Evolutionary conservation across 2,888 invertebrate species (phyloP).

Genomic region (Philaethria dido): DNA sequence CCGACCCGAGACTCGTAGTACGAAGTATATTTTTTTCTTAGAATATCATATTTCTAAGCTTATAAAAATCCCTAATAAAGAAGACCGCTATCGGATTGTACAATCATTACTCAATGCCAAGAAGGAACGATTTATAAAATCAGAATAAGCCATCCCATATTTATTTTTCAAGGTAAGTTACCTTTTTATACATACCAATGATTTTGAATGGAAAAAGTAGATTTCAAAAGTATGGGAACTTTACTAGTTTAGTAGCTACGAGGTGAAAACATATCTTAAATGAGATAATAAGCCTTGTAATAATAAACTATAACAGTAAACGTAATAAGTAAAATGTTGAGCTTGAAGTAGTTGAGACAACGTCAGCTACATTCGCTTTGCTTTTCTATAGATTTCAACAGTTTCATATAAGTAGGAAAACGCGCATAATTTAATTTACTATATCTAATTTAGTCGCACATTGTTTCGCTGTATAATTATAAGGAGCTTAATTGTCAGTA

Average conservation of each 20-base stretch:
- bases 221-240: not conserved
- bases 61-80: constrained; percentile 25
- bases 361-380: not conserved
- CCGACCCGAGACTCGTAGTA: not conserved
- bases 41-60: constrained; percentile 20
- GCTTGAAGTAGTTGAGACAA: constrained; percentile 7
- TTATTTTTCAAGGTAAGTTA: constrained; percentile 24
- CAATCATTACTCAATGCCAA: constrained; percentile 35
- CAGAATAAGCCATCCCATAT: constrained; percentile 22
- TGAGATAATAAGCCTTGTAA: too few relatives aligned
- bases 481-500: not conserved
- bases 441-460: not conserved
- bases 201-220: not conserved
- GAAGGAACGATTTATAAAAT: constrained; percentile 30
- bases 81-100: constrained; percentile 22
- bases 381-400: not conserved
- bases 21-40: not conserved
- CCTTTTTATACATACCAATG: constrained; percentile 5
- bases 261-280: too few relatives aligned
- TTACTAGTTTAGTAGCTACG: too few relatives aligned
- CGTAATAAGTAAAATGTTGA: not conserved
- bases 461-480: not conserved
- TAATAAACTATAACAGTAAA: too few relatives aligned
- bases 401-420: not conserved
- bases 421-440: not conserved